phyloP scores from a whole-genome alignment of 30 jellyfish, hydroid and myxozoan species.

The Sanderia malayensis region DNA sequence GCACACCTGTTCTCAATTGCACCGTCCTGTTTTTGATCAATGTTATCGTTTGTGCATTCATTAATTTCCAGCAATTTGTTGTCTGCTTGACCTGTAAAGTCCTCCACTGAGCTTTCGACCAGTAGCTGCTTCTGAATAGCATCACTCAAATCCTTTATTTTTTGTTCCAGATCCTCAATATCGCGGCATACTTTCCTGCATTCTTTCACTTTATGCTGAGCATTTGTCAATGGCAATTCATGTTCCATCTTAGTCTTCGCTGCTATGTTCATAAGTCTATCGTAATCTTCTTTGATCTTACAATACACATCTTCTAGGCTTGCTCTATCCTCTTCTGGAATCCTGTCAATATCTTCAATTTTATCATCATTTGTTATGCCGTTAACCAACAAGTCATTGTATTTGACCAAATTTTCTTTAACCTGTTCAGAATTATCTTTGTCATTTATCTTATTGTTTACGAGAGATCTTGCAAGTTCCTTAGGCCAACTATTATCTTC shows the following conservation, averaged over 20 bases:
- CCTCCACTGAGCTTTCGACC: not conserved
- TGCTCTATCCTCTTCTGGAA: constrained; percentile 4
- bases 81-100: too few relatives aligned
- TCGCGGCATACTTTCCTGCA: constrained; percentile 40
- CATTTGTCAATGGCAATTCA: not conserved
- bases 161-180: constrained; percentile 12
- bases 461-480: constrained; percentile 28
- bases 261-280: constrained; percentile 9
- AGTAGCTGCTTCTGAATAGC: not conserved
- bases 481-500: constrained; percentile 6
- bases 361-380: constrained; percentile 5
- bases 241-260: not conserved
- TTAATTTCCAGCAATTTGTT: not conserved
- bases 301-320: constrained; percentile 6
- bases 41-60: not conserved
- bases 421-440: not conserved
- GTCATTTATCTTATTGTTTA: constrained; percentile 1
- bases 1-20: not conserved
- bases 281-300: constrained; percentile 22
- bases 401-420: not conserved
- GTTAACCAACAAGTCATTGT: constrained; percentile 4
- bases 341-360: constrained; percentile 12
- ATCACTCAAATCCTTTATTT: not conserved
- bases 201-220: constrained; percentile 3
- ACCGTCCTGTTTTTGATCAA: not conserved